These are phyloP conservation scores for Rhinopithecus roxellana DNA, from an alignment of 2,113 vertebrate genomes.

Conservation along the genomic window DNA sequence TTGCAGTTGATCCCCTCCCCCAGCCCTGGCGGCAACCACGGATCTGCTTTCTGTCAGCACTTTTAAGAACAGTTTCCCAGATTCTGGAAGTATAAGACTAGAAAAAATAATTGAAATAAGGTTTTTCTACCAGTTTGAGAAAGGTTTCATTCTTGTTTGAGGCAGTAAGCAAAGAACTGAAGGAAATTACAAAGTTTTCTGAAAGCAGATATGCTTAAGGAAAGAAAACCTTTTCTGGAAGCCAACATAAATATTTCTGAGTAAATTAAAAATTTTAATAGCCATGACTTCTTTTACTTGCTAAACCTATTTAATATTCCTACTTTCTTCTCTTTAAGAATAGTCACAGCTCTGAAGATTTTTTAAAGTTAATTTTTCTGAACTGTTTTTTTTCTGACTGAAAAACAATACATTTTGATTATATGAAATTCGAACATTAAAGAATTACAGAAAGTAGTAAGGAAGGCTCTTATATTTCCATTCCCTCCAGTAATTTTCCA, in stretches of 20 bases:
- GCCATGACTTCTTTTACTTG: neutral
- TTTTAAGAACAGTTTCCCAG: slow-evolving; percentile 23
- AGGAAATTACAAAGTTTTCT: slow-evolving; percentile 14
- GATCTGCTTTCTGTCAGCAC: slow-evolving; percentile 7
- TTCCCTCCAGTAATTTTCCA: neutral
- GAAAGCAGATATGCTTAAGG: neutral
- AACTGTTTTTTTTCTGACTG: neutral
- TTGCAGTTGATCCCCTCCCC: no score
- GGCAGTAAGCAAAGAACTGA: neutral
- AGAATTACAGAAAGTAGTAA: neutral
- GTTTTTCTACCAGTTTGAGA: neutral
- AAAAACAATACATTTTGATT: slow-evolving; percentile 32
- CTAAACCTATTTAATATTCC: neutral
- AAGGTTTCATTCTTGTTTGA: neutral
- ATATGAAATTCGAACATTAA: neutral
- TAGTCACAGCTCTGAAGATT: neutral
- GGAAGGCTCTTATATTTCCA: neutral
- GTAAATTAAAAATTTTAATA: neutral
- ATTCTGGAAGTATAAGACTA: neutral
- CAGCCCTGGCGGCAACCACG: neutral
- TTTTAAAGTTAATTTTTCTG: slow-evolving; percentile 3
- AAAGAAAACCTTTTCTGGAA: slow-evolving; percentile 15
- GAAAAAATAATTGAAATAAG: slow-evolving; percentile 40
- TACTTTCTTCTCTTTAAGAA: neutral
- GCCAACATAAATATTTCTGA: slow-evolving; percentile 26